phyloP scores from a whole-genome alignment of 2,888 invertebrate species.

The Petrophora chlorosata region DNA sequence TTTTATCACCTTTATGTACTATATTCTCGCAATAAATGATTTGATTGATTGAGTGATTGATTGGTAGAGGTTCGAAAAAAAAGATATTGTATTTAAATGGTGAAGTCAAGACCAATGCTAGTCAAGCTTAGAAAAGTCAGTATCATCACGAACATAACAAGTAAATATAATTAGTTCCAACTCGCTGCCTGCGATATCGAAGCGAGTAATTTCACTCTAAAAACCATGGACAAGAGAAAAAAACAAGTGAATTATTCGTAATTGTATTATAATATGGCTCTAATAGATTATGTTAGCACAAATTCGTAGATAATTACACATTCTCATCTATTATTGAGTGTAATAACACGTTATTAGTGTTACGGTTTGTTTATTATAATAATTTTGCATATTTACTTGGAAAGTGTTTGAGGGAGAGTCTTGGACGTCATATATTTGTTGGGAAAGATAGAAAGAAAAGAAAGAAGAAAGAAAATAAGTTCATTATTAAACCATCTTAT shows the following conservation, averaged over 20 bases:
- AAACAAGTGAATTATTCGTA: conserved; percentile 55
- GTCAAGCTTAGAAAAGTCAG: conserved; percentile 15
- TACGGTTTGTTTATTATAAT: conserved; percentile 47
- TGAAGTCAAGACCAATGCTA: too few species aligned
- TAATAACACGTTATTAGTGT: conserved; percentile 48
- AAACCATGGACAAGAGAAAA: conserved; percentile 32
- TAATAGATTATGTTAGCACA: conserved; percentile 59
- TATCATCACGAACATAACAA: conserved; percentile 35
- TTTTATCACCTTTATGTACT: too few species aligned
- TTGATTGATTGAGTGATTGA: too few species aligned
- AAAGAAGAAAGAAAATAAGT: too few species aligned
- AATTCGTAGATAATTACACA: conserved; percentile 58
- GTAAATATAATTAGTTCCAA: conserved; percentile 41
- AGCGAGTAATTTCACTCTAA: conserved; percentile 30
- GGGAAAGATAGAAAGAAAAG: too few species aligned
- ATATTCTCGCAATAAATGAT: too few species aligned
- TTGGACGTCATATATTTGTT: not conserved
- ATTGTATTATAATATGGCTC: conserved; percentile 62
- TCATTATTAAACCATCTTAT: too few species aligned
- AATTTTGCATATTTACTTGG: conserved; percentile 45
- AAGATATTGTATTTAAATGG: not conserved
- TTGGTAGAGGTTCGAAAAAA: too few species aligned
- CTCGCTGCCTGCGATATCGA: conserved; percentile 27
- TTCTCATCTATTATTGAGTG: conserved; percentile 47
- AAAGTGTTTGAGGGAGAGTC: conserved; percentile 20